phyloP scores from a whole-genome alignment of 2,113 vertebrate genomes.

The Macheiramphus alcinus region DNA sequence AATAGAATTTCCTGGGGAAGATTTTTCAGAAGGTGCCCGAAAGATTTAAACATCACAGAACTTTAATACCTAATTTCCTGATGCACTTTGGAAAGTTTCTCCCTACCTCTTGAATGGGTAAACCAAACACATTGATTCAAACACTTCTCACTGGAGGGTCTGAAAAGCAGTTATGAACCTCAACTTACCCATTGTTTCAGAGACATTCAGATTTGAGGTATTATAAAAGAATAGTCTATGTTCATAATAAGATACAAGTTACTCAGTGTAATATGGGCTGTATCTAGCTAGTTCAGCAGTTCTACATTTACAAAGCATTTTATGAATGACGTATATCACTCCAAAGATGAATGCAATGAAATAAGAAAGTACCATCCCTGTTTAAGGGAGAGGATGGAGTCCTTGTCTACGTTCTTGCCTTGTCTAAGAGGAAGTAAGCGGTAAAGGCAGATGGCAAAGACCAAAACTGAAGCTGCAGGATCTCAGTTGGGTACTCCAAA shows the following conservation, averaged over 20 bases:
- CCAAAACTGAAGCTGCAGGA: not conserved
- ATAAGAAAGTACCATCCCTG: not conserved
- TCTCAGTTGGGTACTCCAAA: not conserved
- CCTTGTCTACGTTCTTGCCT: not conserved
- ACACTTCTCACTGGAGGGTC: not conserved
- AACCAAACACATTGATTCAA: not conserved
- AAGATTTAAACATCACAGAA: not conserved
- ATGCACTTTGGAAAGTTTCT: not conserved
- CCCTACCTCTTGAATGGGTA: not conserved
- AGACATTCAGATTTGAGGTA: not conserved
- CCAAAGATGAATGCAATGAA: not conserved
- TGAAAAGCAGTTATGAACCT: not conserved
- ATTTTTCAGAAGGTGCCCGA: not conserved
- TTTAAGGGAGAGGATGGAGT: not conserved
- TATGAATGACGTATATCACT: not conserved
- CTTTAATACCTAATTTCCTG: not conserved
- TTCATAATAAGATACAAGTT: not conserved
- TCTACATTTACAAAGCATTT: not conserved
- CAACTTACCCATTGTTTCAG: not conserved
- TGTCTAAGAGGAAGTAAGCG: not conserved
- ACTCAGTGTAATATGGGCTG: not conserved
- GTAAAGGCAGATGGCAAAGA: not conserved
- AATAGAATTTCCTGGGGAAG: not conserved
- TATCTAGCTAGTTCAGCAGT: not conserved
- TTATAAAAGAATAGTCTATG: not conserved